These are phyloP conservation scores for Cybosia mesomella DNA, from an alignment of 2,888 invertebrate genomes.

Conservation along the genomic window DNA sequence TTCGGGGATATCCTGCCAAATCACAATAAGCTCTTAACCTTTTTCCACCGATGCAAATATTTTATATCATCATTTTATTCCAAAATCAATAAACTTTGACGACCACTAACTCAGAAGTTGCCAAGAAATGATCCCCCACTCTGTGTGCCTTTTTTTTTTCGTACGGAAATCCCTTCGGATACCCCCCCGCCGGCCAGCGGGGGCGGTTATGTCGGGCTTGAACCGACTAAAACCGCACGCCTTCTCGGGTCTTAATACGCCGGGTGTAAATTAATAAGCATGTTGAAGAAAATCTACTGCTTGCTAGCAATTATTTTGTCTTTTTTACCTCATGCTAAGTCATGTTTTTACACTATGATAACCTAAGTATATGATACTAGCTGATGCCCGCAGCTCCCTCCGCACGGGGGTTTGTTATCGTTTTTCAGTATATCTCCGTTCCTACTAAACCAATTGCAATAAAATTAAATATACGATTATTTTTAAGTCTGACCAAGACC, in stretches of 20 bases:
- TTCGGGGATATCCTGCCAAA: background rate
- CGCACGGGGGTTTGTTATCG: no score
- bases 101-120: background rate
- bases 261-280: background rate
- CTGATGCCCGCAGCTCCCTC: no score
- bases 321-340: background rate
- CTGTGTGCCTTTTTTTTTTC: background rate
- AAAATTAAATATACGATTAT: no score
- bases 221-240: no score
- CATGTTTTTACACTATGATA: background rate
- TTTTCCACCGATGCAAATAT: no score
- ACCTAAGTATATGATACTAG: no score
- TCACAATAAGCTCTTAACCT: background rate
- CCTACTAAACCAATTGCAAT: no score
- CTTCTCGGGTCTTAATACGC: background rate
- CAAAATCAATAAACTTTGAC: background rate
- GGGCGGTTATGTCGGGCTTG: no score
- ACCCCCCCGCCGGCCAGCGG: no score
- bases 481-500: no score
- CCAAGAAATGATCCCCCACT: background rate
- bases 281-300: background rate
- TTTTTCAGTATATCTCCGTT: no score
- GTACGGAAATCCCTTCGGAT: no score
- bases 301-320: constrained; percentile 2
- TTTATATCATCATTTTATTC: background rate